A percentile compares a stretch with the other conserved stretches of the same genome.
These are phyloP conservation scores for Sphenodon punctatus DNA, from an alignment of 2,797 vertebrate genomes.

Conservation along the genomic window DNA sequence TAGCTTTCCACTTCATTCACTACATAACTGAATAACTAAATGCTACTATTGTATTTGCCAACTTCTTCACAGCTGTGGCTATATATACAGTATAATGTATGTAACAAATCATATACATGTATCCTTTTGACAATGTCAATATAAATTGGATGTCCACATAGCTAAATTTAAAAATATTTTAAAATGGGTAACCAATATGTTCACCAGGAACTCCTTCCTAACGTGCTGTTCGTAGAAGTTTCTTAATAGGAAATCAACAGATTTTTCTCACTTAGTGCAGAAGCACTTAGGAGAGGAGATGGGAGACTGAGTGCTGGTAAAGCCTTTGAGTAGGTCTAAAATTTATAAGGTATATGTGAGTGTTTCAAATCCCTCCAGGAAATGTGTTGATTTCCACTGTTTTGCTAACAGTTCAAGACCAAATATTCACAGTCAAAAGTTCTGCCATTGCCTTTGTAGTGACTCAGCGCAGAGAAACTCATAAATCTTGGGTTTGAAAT, in stretches of 20 bases:
- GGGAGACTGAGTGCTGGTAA: not conserved
- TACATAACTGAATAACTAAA: too few relatives aligned
- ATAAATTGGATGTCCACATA: not conserved
- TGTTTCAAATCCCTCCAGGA: not conserved
- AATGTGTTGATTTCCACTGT: not conserved
- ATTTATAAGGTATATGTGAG: not conserved
- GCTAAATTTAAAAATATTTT: not conserved
- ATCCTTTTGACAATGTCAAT: not conserved
- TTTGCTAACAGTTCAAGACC: not conserved
- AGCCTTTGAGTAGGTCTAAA: not conserved
- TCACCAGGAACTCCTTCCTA: not conserved
- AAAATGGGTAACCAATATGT: not conserved
- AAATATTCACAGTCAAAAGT: slow-evolving; percentile 7
- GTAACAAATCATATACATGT: not conserved
- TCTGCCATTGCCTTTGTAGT: slow-evolving; percentile 21
- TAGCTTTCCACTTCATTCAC: not conserved
- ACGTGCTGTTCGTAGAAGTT: not conserved
- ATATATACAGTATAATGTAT: not conserved
- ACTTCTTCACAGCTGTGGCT: not conserved
- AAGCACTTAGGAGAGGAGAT: slow-evolving; percentile 6
- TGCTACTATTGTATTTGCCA: not conserved
- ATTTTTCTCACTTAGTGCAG: not conserved
- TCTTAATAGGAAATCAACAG: not conserved
- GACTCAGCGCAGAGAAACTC: slow-evolving; percentile 52
- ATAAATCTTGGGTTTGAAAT: slow-evolving; percentile 59